phyloP scores from a whole-genome alignment of 2,888 invertebrate genomes.

The Zygaena filipendulae region DNA sequence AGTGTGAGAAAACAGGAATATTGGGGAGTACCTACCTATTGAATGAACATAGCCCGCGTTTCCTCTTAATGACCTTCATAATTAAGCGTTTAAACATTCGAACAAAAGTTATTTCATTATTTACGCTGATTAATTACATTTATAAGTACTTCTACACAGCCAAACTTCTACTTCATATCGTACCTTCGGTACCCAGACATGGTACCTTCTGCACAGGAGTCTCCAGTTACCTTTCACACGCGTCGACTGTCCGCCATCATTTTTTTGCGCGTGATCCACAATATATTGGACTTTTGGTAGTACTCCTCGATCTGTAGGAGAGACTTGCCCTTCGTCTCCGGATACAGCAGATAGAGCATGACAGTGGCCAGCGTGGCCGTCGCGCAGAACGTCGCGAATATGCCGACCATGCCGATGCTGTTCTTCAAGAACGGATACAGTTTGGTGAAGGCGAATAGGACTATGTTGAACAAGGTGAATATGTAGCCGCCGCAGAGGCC shows the following conservation, averaged over 20 bases:
- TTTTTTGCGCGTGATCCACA: slow-evolving; percentile 69
- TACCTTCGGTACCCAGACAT: too few relatives aligned
- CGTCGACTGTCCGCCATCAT: slow-evolving; percentile 26
- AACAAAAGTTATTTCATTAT: too few relatives aligned
- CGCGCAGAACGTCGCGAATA: slow-evolving; percentile 76
- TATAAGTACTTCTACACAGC: too few relatives aligned
- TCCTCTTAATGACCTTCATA: too few relatives aligned
- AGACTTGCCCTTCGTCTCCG: slow-evolving; percentile 79
- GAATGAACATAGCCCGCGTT: too few relatives aligned
- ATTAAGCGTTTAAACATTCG: too few relatives aligned
- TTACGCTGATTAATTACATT: too few relatives aligned
- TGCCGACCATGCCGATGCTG: slow-evolving; percentile 72
- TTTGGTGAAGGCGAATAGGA: slow-evolving; percentile 76
- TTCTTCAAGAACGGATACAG: slow-evolving; percentile 73
- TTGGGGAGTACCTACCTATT: too few relatives aligned
- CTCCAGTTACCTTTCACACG: slow-evolving; percentile 38
- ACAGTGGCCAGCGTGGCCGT: slow-evolving; percentile 72
- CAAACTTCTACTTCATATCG: too few relatives aligned
- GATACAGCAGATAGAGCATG: slow-evolving; percentile 74
- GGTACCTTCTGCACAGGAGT: too few relatives aligned
- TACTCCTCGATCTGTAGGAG: slow-evolving; percentile 82
- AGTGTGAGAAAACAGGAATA: too few relatives aligned
- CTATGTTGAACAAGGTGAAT: slow-evolving; percentile 76
- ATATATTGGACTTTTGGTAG: slow-evolving; percentile 73
- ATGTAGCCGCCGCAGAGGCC: slow-evolving; percentile 80